Evolutionary conservation across 2,797 vertebrate species (phyloP).

Genomic region (Epinephelus malabaricus): DNA sequence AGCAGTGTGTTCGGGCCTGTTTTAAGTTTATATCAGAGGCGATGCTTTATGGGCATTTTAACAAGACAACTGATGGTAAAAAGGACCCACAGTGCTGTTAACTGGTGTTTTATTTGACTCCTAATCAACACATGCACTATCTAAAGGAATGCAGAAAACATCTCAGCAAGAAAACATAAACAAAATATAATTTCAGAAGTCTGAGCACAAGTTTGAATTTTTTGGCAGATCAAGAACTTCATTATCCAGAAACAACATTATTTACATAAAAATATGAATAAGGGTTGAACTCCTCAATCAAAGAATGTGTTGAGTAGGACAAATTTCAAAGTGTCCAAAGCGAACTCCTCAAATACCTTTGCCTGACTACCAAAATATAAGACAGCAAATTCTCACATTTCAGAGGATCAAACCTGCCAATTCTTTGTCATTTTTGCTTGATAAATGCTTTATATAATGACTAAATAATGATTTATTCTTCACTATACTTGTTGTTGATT

Average conservation of each 20-base stretch:
- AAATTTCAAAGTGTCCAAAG: too few relatives aligned
- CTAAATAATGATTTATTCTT: too few relatives aligned
- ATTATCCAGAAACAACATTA: neutral
- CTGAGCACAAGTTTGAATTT: neutral
- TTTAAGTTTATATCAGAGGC: slow-evolving; percentile 43
- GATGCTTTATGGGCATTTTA: slow-evolving; percentile 57
- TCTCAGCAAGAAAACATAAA: slow-evolving; percentile 7
- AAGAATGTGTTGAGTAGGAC: neutral
- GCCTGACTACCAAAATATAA: too few relatives aligned
- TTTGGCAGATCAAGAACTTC: neutral
- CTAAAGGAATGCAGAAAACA: slow-evolving; percentile 13
- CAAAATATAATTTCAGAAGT: neutral
- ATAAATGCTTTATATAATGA: too few relatives aligned
- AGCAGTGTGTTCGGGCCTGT: slow-evolving; percentile 32
- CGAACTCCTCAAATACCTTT: too few relatives aligned
- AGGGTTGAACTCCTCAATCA: neutral
- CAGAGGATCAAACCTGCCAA: too few relatives aligned
- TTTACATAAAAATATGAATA: too few relatives aligned
- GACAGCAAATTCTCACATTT: too few relatives aligned
- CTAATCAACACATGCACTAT: slow-evolving; percentile 11
- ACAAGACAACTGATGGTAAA: slow-evolving; percentile 30
- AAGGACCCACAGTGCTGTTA: slow-evolving; percentile 21
- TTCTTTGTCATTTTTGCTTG: too few relatives aligned
- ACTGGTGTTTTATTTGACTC: slow-evolving; percentile 16
- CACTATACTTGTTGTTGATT: too few relatives aligned